These are phyloP conservation scores for Pseudomyrmex pallidus DNA, from an alignment of 1,140 invertebrate species.

Conservation along the genomic window DNA sequence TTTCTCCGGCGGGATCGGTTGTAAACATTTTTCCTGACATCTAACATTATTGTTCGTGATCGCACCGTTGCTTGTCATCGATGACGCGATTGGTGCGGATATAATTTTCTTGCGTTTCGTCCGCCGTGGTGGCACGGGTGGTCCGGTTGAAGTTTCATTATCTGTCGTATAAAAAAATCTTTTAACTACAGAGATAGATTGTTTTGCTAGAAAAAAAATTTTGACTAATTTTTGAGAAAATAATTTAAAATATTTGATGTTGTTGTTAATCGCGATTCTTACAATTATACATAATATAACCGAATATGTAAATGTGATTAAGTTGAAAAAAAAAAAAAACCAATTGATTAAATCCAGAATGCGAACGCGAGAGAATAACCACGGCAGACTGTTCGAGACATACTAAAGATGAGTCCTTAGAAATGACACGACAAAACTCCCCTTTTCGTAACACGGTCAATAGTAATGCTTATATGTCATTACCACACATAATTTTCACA, in stretches of 20 bases:
- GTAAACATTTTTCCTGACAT: conserved; percentile 67
- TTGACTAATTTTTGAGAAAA: neutral
- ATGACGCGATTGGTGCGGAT: conserved; percentile 22
- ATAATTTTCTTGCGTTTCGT: conserved; percentile 76
- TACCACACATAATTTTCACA: conserved; percentile 44
- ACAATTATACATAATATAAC: conserved; percentile 29
- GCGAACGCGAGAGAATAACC: conserved; percentile 72
- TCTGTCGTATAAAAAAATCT: conserved; percentile 7
- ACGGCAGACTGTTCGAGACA: conserved; percentile 74
- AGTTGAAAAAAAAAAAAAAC: no score
- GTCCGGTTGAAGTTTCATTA: conserved; percentile 67
- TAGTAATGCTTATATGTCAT: conserved; percentile 68
- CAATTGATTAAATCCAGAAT: conserved; percentile 46
- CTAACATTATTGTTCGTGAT: conserved; percentile 13
- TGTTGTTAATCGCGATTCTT: neutral
- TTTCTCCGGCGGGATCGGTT: conserved; percentile 64
- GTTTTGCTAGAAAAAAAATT: conserved; percentile 11
- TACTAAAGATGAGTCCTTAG: conserved; percentile 82
- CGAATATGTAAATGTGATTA: neutral
- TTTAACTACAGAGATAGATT: conserved; percentile 1
- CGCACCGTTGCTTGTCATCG: neutral
- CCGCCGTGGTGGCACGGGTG: conserved; percentile 82
- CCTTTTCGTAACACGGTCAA: conserved; percentile 70
- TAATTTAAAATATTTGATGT: conserved; percentile 10
- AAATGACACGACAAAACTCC: conserved; percentile 76